Conservation (phyloP, 2,113 vertebrate genomes). For the Callithrix jacchus region DNA sequence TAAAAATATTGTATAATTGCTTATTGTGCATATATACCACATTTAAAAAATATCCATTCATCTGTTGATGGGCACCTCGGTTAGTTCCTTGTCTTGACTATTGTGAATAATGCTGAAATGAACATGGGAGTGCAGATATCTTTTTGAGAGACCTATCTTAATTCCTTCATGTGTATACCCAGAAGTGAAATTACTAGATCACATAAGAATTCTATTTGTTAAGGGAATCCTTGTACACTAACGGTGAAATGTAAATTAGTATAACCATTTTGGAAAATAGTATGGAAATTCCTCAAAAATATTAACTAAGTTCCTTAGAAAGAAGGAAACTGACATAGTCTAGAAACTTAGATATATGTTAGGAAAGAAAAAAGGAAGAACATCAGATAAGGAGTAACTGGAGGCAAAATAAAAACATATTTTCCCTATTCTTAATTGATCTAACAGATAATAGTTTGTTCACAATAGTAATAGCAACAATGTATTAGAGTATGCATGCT, state of each 20-base stretch:
- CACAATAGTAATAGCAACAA: neutral
- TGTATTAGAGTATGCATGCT: neutral
- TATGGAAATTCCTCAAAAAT: neutral
- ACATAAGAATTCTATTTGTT: neutral
- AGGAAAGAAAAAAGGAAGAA: neutral
- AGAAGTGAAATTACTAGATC: neutral
- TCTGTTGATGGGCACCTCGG: too few relatives aligned
- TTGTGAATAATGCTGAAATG: too few relatives aligned
- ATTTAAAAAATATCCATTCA: too few relatives aligned
- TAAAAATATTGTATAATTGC: neutral
- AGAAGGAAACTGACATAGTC: neutral
- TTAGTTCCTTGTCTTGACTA: too few relatives aligned
- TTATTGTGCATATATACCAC: neutral
- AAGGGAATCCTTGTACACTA: neutral
- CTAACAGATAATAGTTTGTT: neutral
- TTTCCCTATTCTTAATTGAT: neutral
- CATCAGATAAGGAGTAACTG: neutral
- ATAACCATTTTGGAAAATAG: neutral
- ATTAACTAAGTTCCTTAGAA: neutral
- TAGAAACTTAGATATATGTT: neutral
- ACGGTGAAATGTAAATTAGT: neutral
- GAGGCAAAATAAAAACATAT: neutral
- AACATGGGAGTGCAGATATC: too few relatives aligned
- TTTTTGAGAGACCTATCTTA: neutral
- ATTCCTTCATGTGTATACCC: neutral